Evolutionary conservation across 2,888 invertebrate genomes (phyloP).

Genomic region (Chrysolina americana): DNA sequence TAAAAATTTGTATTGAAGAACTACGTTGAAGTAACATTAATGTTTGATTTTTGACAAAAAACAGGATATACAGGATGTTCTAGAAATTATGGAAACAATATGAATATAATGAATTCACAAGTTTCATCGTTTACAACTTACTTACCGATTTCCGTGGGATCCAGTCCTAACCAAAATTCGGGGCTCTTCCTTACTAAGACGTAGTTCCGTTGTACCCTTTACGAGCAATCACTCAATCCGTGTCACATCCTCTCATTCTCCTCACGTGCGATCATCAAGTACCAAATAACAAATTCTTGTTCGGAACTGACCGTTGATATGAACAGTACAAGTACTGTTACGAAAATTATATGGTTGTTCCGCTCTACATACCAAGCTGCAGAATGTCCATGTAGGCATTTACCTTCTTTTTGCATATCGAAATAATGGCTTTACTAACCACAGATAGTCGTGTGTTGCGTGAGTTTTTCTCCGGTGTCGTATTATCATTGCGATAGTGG

Average conservation of each 20-base stretch:
- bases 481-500: not conserved
- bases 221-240: not conserved
- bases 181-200: no score
- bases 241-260: slow-evolving; percentile 15
- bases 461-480: not conserved
- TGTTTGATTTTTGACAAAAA: no score
- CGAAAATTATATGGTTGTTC: slow-evolving; percentile 20
- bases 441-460: not conserved
- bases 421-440: not conserved
- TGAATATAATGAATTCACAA: no score
- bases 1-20: no score
- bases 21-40: no score
- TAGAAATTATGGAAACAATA: no score
- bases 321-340: slow-evolving; percentile 24
- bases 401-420: slow-evolving; percentile 22
- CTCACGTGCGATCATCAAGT: not conserved
- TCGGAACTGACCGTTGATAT: slow-evolving; percentile 14
- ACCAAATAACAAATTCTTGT: slow-evolving; percentile 18
- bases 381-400: slow-evolving; percentile 5
- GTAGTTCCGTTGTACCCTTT: not conserved
- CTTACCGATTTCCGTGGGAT: no score
- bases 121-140: no score
- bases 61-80: no score
- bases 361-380: slow-evolving; percentile 12
- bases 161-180: no score